phyloP scores from a whole-genome alignment of 2,113 vertebrate species.

The Opisthocomus hoazin region DNA sequence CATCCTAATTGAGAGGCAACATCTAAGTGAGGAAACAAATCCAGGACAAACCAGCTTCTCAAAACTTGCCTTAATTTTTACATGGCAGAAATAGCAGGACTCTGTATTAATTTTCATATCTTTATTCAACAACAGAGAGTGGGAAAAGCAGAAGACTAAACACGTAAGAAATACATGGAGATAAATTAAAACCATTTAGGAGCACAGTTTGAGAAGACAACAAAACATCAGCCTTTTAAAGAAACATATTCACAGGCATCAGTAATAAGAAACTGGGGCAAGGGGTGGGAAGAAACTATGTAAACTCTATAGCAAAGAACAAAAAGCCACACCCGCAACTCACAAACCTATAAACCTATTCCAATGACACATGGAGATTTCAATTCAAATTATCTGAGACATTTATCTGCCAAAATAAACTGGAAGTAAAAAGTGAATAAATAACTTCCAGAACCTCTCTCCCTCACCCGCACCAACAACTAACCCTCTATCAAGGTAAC shows the following conservation, averaged over 20 bases:
- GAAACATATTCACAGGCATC: background rate
- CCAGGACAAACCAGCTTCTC: background rate
- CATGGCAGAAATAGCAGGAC: background rate
- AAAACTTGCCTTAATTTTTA: background rate
- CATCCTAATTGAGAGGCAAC: background rate
- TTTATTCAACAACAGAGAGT: slow-evolving; percentile 16
- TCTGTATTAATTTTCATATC: background rate
- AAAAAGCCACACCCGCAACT: background rate
- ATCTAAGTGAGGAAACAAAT: background rate
- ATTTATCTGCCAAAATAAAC: background rate
- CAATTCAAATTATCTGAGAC: background rate
- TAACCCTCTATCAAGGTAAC: background rate
- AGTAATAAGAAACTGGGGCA: background rate
- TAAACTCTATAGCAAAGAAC: background rate
- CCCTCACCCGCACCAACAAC: background rate
- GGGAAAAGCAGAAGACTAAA: background rate
- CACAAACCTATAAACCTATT: background rate
- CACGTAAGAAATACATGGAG: background rate
- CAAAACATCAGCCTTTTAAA: background rate
- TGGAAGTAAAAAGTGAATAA: background rate
- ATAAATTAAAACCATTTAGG: background rate
- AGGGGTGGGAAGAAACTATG: background rate
- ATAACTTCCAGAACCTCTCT: background rate
- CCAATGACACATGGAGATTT: background rate
- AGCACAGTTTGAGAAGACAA: background rate